phyloP scores from a whole-genome alignment of 23 tunicate species.

The Oikopleura dioica region DNA sequence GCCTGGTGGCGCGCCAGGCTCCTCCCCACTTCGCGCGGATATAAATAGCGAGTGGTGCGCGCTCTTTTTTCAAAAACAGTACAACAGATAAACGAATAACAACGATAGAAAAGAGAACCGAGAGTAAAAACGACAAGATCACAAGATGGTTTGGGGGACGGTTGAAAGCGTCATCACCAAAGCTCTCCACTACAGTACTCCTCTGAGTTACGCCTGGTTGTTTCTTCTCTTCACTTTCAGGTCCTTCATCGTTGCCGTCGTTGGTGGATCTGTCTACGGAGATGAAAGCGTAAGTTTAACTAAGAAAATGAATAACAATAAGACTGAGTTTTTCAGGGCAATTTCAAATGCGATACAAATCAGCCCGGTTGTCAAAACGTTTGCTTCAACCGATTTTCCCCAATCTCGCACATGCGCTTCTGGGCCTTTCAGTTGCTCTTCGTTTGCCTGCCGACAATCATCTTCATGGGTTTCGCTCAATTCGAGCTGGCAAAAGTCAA shows the following conservation, averaged over 20 bases:
- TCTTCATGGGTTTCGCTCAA: slow-evolving; percentile 16
- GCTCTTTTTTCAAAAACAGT: no score
- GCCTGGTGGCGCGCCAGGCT: no score
- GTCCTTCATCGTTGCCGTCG: slow-evolving; percentile 34
- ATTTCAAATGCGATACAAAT: slow-evolving; percentile 77
- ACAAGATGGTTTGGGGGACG: no score
- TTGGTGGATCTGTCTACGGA: slow-evolving; percentile 45
- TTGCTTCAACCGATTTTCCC: slow-evolving; percentile 68
- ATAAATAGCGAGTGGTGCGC: no score
- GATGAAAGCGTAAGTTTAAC: slow-evolving; percentile 26
- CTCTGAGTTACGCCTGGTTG: slow-evolving; percentile 37
- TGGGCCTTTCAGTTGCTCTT: slow-evolving; percentile 76
- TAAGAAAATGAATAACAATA: no score
- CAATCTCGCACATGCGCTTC: slow-evolving; percentile 72
- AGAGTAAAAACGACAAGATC: no score
- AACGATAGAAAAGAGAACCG: no score
- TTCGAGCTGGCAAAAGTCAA: background rate
- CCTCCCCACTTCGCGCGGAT: no score
- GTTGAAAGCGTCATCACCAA: no score
- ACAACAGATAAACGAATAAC: no score
- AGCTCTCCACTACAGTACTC: slow-evolving; percentile 23
- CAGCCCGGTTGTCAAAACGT: slow-evolving; percentile 75
- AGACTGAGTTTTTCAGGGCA: slow-evolving; percentile 32
- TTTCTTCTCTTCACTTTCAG: slow-evolving; percentile 47
- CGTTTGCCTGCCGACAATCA: slow-evolving; percentile 27